Conservation (phyloP, 2,113 vertebrate species). For the Saimiri boliviensis region DNA sequence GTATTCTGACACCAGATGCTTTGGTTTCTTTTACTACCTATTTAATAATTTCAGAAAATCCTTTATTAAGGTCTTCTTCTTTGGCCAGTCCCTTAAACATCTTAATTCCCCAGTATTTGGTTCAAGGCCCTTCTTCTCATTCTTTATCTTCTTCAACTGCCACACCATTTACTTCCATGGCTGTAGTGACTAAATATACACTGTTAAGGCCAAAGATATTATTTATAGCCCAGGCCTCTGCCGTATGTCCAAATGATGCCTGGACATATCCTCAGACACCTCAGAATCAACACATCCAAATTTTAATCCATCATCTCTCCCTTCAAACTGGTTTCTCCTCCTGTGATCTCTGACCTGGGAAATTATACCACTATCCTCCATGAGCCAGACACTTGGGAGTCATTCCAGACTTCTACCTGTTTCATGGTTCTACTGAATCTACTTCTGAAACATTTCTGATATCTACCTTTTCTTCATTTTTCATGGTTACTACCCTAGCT, state of each 20-base stretch:
- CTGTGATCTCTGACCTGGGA: not conserved
- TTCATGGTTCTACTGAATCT: not conserved
- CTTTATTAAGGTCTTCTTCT: not conserved
- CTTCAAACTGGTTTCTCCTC: not conserved
- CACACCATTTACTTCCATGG: not conserved
- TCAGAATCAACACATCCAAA: not conserved
- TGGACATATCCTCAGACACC: not conserved
- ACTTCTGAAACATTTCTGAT: not conserved
- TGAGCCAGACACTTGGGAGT: not conserved
- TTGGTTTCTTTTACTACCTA: not conserved
- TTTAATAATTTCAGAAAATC: conserved; percentile 6
- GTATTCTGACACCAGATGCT: not conserved
- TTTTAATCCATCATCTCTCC: not conserved
- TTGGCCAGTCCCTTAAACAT: not conserved
- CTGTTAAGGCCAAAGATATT: not conserved
- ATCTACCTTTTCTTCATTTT: not conserved
- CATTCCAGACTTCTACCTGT: not conserved
- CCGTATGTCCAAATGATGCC: not conserved
- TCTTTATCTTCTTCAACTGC: not conserved
- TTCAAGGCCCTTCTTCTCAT: not conserved
- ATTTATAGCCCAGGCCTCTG: not conserved
- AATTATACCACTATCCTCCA: not conserved
- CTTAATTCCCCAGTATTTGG: not conserved
- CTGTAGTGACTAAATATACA: not conserved
- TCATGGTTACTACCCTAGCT: not conserved